Conservation (phyloP, 2,888 invertebrate genomes). For the Amorpha juglandis region DNA sequence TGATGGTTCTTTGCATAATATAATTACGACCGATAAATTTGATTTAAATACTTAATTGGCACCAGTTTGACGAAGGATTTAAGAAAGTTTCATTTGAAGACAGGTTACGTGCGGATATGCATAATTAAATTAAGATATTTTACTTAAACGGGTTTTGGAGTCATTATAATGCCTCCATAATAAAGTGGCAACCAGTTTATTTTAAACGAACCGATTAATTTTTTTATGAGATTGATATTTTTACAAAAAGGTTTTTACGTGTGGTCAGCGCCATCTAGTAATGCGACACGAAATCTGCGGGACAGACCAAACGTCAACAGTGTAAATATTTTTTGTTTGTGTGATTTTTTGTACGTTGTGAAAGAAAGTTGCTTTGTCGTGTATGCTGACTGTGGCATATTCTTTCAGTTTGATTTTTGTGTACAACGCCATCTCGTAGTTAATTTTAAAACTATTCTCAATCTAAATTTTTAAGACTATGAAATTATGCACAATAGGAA, state of each 20-base stretch:
- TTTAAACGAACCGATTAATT: not conserved
- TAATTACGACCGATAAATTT: not conserved
- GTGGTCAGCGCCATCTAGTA: constrained; percentile 13
- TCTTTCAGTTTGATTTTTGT: not conserved
- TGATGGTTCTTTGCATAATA: constrained; percentile 2
- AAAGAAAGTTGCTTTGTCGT: constrained; percentile 42
- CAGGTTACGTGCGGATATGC: not conserved
- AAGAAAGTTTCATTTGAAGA: not conserved
- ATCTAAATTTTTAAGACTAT: not conserved
- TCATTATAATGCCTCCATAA: not conserved
- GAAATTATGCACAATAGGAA: not conserved
- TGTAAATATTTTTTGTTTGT: constrained; percentile 49
- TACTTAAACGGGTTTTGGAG: not conserved
- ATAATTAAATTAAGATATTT: not conserved
- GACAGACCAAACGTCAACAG: constrained; percentile 26
- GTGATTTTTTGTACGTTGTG: constrained; percentile 44
- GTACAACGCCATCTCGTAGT: not conserved
- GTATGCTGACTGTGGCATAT: constrained; percentile 34
- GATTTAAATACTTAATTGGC: not conserved
- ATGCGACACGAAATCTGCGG: not conserved
- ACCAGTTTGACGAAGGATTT: not conserved
- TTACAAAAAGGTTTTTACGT: not conserved
- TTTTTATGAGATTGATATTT: not conserved
- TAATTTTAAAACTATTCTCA: not conserved
- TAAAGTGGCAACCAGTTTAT: not conserved